Base-by-base conservation (phyloP, 1,140 invertebrate genomes). In the Pteromalus puparum region DNA sequence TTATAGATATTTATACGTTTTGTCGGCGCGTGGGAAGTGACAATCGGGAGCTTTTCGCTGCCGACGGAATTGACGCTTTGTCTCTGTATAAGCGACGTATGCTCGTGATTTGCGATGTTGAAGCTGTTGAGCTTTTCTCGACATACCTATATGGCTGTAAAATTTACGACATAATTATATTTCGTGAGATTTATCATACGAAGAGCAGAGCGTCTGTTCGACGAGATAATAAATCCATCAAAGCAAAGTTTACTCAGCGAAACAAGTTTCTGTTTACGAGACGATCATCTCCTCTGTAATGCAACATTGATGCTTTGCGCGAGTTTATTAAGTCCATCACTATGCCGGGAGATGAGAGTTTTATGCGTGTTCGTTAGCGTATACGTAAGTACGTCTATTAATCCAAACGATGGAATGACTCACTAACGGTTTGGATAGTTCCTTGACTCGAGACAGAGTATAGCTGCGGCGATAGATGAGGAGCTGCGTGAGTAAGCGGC, bases 381-480 rank as follows among this genome's bases (percentile, higher is more conserved):
- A 61, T 61, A n/a, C 7, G 21, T 18, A 21, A 12, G 30, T 9
- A 38, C 18, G 83, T 9, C 21, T 46, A 38, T 6, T 38, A 79
- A 80, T 84, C 67, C 82, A 65, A 34, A 80, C 67, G 83, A 84
- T 75, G 9, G 21, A 80, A 80, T 80, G 77, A 84, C 48, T 80
- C 83, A 81, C n/a, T 67, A 67, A 74, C 42, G 38, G 24, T n/a
- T 74, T 67, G 53, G 10, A 53, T 73, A 24, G 61, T 53, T 83
- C 26, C 53, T 77, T 61, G 38, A 83, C 42, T 67, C 73, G 53
- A 68, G 61, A n/a, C n/a, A n/a, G n/a, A n/a, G n/a, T n/a, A n/a
- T n/a, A n/a, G n/a, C n/a, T n/a, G n/a, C n/a, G n/a, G n/a, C n/a
- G n/a, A n/a, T n/a, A n/a, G n/a, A n/a, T 24, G 26, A 83, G 26